A percentile compares a stretch with the other conserved stretches of the same genome.
Evolutionary conservation across 2,888 invertebrate species (phyloP).

Genomic region (Xanthia togata): DNA sequence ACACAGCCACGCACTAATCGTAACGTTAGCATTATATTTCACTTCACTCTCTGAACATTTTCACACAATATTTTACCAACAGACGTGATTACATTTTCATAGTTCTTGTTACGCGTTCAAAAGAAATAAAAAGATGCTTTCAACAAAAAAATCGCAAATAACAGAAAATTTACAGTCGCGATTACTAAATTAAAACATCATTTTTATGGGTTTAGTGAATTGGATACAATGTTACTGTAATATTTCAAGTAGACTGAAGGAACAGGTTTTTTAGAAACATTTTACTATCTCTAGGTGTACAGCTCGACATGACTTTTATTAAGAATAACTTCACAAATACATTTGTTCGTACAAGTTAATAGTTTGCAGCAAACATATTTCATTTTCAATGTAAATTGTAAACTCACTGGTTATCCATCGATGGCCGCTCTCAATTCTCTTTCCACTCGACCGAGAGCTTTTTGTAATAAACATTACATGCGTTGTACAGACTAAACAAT

Average conservation of each 20-base stretch:
- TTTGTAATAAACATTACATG: slow-evolving; percentile 50
- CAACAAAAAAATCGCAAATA: slow-evolving; percentile 11
- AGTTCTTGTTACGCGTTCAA: slow-evolving; percentile 23
- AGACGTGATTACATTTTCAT: slow-evolving; percentile 30
- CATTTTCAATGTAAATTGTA: slow-evolving; percentile 18
- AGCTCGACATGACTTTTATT: slow-evolving; percentile 45
- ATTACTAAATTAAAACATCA: slow-evolving; percentile 48
- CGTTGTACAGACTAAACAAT: slow-evolving; percentile 55
- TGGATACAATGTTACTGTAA: slow-evolving; percentile 11
- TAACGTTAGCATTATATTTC: slow-evolving; percentile 26
- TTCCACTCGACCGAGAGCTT: slow-evolving; percentile 25
- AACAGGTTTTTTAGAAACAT: neutral
- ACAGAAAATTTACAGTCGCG: slow-evolving; percentile 26
- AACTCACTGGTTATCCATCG: slow-evolving; percentile 9
- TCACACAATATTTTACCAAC: slow-evolving; percentile 17
- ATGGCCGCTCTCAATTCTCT: slow-evolving; percentile 18
- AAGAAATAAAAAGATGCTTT: slow-evolving; percentile 23
- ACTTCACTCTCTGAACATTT: slow-evolving; percentile 8
- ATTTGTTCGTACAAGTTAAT: slow-evolving; percentile 19
- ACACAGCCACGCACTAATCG: slow-evolving; percentile 23
- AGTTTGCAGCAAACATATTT: slow-evolving; percentile 9
- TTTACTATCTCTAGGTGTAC: slow-evolving; percentile 6
- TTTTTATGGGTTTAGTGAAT: slow-evolving; percentile 21
- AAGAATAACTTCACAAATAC: slow-evolving; percentile 27
- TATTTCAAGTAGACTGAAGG: slow-evolving; percentile 22